Evolutionary conservation across 92 coral and sea anemone genomes (phyloP).

Genomic region (Pocillopora meandrina): DNA sequence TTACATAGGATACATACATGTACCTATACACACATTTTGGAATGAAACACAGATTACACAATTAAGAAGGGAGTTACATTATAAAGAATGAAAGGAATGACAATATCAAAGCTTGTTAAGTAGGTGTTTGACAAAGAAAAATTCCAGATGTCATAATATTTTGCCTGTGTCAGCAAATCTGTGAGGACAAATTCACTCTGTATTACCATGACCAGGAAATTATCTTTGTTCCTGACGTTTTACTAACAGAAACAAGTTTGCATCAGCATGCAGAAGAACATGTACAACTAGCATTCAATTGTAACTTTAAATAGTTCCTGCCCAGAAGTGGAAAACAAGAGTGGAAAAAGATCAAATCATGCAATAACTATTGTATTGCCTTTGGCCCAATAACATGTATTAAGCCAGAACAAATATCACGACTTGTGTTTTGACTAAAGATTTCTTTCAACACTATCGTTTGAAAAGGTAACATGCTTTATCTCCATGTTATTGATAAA

Average conservation of each 20-base stretch:
- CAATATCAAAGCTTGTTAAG: not conserved
- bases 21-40: too few relatives aligned
- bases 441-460: not conserved
- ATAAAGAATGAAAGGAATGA: slow-evolving; percentile 2
- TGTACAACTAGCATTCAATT: too few relatives aligned
- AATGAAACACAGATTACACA: too few relatives aligned
- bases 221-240: too few relatives aligned
- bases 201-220: too few relatives aligned
- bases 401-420: not conserved
- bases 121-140: not conserved
- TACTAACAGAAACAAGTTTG: too few relatives aligned
- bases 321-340: too few relatives aligned
- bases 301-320: too few relatives aligned
- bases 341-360: too few relatives aligned
- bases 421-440: not conserved
- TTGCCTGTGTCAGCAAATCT: not conserved
- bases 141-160: not conserved
- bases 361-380: not conserved
- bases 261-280: too few relatives aligned
- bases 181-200: too few relatives aligned
- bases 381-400: not conserved
- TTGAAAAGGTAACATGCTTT: not conserved
- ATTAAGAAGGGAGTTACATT: not conserved
- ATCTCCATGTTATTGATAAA: slow-evolving; percentile 11
- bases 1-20: too few relatives aligned